Conservation (phyloP, 1,140 invertebrate species). For the Drosophila punjabiensis region DNA sequence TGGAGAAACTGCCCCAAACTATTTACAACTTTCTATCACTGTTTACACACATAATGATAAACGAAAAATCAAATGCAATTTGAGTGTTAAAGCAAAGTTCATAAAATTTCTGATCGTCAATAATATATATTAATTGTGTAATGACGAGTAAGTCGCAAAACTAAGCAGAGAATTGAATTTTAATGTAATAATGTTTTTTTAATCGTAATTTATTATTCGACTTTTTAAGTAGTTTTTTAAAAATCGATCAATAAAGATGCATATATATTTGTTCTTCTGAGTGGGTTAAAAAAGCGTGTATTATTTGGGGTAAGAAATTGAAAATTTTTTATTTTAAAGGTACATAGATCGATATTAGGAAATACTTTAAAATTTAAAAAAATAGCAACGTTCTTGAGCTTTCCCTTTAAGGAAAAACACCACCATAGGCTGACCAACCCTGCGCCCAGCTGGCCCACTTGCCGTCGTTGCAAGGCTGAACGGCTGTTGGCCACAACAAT, state of each 20-base stretch:
- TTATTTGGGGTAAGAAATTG: neutral
- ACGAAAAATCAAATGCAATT: constrained; percentile 53
- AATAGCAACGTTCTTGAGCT: constrained; percentile 10
- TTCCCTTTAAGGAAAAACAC: constrained; percentile 9
- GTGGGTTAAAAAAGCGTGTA: constrained; percentile 64
- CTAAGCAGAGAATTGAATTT: constrained; percentile 55
- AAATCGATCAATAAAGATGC: constrained; percentile 76
- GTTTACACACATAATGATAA: constrained; percentile 35
- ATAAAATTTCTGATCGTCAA: constrained; percentile 59
- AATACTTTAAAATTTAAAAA: neutral
- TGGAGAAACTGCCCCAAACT: constrained; percentile 55
- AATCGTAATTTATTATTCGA: constrained; percentile 69
- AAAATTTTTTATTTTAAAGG: too few relatives aligned
- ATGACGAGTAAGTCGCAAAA: constrained; percentile 44
- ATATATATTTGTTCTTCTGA: constrained; percentile 84
- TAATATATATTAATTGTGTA: constrained; percentile 28
- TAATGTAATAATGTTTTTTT: constrained; percentile 57
- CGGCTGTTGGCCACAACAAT: constrained; percentile 53
- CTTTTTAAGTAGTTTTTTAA: constrained; percentile 76
- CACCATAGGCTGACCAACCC: constrained; percentile 10
- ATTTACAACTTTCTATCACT: constrained; percentile 52
- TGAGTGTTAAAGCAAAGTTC: constrained; percentile 72
- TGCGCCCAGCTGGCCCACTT: constrained; percentile 24
- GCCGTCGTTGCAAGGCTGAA: constrained; percentile 20
- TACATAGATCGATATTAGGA: neutral